Evolutionary conservation across 1,140 invertebrate genomes (phyloP), one percentile per base, ranked within the genome.

Genomic region (Listronotus bonariensis): DNA sequence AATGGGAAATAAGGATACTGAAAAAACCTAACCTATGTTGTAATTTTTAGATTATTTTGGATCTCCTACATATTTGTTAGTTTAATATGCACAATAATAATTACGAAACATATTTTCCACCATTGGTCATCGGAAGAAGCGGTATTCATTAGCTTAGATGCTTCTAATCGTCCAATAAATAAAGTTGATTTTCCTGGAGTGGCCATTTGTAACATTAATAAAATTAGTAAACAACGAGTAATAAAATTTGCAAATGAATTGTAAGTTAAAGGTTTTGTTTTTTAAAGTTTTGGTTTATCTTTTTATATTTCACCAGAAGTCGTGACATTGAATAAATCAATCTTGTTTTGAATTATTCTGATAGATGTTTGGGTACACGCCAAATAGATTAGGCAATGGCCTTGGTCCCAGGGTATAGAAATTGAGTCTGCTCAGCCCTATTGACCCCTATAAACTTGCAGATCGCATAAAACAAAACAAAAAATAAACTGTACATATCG

Each of bases 141-240:
- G 0, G 74, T 82, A 0, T 75, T 83, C 0, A 80, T 83, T 4
- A 80, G 78, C 4, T 72, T 82, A 53, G 81, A 85, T 41, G 78
- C 77, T 4, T 72, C 72, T 0, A 78, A 77, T 2, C 82, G 82
- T 63, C 80, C 82, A 5, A 80, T 85, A 34, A 73, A 74, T 0
- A 70, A 81, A 14, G 76, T 85, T 3, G 76, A 81, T 46, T 85
- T 85, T 72, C 84, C 85, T 6, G 83, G 79, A 0, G 72, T 86
- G 0, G 80, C 81, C 1, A 55, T 86, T 5, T 86, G 85, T 68
- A 82, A 81, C 56, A 65, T 82, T 8, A 86, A 86, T 68, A 81
- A 82, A 57, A 81, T 86, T 11, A 84, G 82, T 65, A 77, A 69
- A 54, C 75, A 72, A 18, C 72, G 72, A 17, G 73, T 79, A 6